Conservation (phyloP, 2,797 vertebrate genomes). For the Notamacropus eugenii region DNA sequence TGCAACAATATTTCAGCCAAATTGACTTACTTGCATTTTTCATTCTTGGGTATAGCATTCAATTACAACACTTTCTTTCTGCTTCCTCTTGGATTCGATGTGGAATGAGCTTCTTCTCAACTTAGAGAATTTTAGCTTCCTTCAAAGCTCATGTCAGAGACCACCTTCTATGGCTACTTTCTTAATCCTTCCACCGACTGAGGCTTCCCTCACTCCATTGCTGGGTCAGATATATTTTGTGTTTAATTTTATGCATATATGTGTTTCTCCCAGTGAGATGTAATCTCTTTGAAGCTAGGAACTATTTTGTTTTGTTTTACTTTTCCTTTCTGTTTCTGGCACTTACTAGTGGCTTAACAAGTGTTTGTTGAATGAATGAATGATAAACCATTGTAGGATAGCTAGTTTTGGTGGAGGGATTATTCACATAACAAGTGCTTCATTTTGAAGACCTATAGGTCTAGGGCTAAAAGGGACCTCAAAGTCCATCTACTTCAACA, state of each 20-base stretch:
- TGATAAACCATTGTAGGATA: background rate
- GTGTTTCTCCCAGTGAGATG: background rate
- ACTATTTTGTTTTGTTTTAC: background rate
- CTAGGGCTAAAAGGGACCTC: no score
- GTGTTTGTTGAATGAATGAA: background rate
- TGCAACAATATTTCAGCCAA: background rate
- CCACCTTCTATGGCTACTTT: background rate
- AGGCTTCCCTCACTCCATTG: background rate
- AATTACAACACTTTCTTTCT: background rate
- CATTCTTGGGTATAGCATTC: background rate
- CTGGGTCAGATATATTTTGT: background rate
- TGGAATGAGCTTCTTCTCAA: background rate
- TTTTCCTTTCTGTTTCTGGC: background rate
- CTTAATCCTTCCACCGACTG: background rate
- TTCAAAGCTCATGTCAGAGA: background rate
- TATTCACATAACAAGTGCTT: background rate
- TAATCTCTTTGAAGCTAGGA: background rate
- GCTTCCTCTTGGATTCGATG: background rate
- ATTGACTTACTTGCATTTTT: background rate
- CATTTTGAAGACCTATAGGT: no score
- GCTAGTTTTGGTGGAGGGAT: background rate
- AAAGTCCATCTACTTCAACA: no score
- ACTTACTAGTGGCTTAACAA: background rate
- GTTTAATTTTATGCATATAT: background rate
- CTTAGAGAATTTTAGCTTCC: background rate